A percentile compares a stretch with the other conserved stretches of the same genome.
phyloP scores from a whole-genome alignment of 1,140 invertebrate species.

The Neodiprion fabricii region DNA sequence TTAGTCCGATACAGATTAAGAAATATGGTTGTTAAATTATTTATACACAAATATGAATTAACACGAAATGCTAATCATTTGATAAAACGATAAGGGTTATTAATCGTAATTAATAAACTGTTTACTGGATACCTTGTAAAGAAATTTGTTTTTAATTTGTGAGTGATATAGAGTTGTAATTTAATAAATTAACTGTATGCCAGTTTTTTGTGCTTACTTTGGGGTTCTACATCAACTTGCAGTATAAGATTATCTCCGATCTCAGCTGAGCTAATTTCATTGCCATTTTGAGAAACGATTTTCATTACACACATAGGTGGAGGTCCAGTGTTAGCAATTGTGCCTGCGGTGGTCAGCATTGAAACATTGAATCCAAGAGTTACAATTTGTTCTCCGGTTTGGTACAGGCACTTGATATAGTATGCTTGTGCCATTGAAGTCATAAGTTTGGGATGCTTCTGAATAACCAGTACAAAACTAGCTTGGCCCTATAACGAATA shows the following conservation, averaged over 20 bases:
- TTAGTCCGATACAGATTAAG: no score
- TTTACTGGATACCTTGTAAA: no score
- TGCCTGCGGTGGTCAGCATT: constrained; percentile 93
- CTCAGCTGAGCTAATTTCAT: constrained; percentile 88
- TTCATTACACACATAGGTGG: constrained; percentile 92
- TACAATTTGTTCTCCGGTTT: constrained; percentile 92
- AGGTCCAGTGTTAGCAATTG: constrained; percentile 93
- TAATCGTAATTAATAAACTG: no score
- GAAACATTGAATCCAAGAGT: constrained; percentile 93
- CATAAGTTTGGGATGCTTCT: constrained; percentile 94
- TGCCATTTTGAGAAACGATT: constrained; percentile 86
- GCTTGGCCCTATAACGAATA: constrained; percentile 76
- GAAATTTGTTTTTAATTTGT: no score
- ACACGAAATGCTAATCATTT: no score
- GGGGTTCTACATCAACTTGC: constrained; percentile 92
- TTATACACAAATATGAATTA: no score
- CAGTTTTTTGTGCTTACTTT: constrained; percentile 67
- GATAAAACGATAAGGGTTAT: no score
- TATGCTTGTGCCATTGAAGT: constrained; percentile 94
- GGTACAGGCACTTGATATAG: constrained; percentile 93
- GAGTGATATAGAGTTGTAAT: neutral
- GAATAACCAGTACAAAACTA: constrained; percentile 91
- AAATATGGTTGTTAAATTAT: no score
- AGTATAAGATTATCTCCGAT: constrained; percentile 91
- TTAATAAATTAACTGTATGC: neutral